Conservation (phyloP, 2,797 vertebrate genomes). For the Hoplostethus atlanticus region DNA sequence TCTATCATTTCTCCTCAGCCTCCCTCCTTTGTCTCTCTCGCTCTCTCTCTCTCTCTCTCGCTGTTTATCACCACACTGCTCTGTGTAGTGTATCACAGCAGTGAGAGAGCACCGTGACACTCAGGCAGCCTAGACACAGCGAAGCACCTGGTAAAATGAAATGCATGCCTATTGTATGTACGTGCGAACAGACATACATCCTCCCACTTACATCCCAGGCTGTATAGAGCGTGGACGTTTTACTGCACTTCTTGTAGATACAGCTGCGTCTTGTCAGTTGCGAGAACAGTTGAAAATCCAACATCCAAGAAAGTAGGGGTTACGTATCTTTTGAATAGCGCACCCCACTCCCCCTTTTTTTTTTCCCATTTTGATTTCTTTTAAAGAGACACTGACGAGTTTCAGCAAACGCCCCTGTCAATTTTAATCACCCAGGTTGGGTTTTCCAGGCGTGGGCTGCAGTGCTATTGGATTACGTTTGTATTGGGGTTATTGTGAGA, state of each 20-base stretch:
- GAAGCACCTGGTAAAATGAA: conserved; percentile 34
- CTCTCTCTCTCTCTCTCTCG: too few species aligned
- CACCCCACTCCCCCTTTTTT: conserved; percentile 29
- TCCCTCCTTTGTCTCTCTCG: conserved; percentile 13
- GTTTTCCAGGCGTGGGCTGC: conserved; percentile 65
- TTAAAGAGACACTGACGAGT: conserved; percentile 58
- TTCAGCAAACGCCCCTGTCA: conserved; percentile 68
- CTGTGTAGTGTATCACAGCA: conserved; percentile 21
- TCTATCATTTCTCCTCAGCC: conserved; percentile 37
- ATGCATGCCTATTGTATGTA: conserved; percentile 1
- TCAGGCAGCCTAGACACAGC: not conserved
- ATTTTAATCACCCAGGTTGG: conserved; percentile 75
- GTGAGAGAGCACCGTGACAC: not conserved
- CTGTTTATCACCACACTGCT: conserved; percentile 25
- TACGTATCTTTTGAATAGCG: conserved; percentile 23
- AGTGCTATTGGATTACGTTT: conserved; percentile 75
- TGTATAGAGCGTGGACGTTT: conserved; percentile 14
- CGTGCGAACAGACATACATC: not conserved
- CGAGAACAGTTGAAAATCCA: conserved; percentile 20
- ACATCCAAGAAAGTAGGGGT: not conserved
- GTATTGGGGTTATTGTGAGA: conserved; percentile 82
- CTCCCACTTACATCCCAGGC: conserved; percentile 13
- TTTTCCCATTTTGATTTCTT: conserved; percentile 48
- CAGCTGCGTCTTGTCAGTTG: conserved; percentile 28
- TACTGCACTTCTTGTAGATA: conserved; percentile 43